Evolutionary conservation across 64 coral and sea anemone genomes (phyloP), one percentile per base, ranked within the genome.

Genomic region (Orbicella faveolata): DNA sequence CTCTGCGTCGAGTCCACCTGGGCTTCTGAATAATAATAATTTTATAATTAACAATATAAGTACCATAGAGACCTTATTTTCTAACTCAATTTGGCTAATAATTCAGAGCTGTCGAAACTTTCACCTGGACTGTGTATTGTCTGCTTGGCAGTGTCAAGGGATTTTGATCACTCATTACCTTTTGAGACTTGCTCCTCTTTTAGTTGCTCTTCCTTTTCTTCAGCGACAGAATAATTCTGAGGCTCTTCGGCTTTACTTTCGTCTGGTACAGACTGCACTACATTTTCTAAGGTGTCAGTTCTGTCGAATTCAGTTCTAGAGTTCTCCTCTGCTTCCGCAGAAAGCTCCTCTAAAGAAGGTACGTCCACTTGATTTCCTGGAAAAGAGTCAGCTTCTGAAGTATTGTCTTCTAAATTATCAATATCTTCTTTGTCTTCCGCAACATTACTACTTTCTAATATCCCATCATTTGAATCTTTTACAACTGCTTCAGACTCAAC

Each of bases 321-420:
- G 64, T 39, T 18, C 26, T 82, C 82, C 4, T 39, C 37, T 85
- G 65, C 65, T n/a, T 48, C 65, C 23, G 65, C 82, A 52, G 82
- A 72, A 72, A 73, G 82, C 15, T 85, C 82, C 19, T 85, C 82
- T 26, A 85, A 44, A 21, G 82, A 85, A 85, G 52, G 87, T 63
- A 88, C 87, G 77, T 76, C 73, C 35, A 63, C 21, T 23, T 77
- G 52, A 76, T 63, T 48, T 20, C 87, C 73, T 76, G 23, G 52
- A 12, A 77, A 36, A 1, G 53, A 61, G 26, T 77, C 73, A 33
- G 37, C 30, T 23, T 88, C 61, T 1, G 73, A 36, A 44, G 8
- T 62, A 88, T 44, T 78, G 52, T 75, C 44, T 48, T 48, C 75
- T 88, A 62, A 6, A 78, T 77, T 36, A 7, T 75, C 30, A 66